Conservation (phyloP, 1,140 invertebrate species). For the Ostrea edulis region DNA sequence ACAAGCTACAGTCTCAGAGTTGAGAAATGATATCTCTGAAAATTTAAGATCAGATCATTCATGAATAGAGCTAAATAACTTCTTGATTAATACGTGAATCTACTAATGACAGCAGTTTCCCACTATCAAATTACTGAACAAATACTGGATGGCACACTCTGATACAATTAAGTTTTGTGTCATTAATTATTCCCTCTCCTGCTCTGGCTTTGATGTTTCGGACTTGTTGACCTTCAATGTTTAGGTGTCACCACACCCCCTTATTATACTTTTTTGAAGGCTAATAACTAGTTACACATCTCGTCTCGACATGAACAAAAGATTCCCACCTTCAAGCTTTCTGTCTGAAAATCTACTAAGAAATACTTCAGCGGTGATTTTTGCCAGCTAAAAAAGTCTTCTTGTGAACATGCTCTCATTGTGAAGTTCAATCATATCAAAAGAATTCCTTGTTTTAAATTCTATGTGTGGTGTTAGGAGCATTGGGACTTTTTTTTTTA, state of each 20-base stretch:
- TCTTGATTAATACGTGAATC: conserved; percentile 29
- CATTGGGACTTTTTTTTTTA: conserved; percentile 9
- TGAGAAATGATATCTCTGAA: conserved; percentile 23
- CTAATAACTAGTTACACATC: conserved; percentile 39
- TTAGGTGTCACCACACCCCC: conserved; percentile 31
- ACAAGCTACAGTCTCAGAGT: neutral
- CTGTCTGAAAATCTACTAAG: conserved; percentile 10
- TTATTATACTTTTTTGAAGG: conserved; percentile 36
- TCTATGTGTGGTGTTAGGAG: neutral
- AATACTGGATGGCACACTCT: conserved; percentile 3
- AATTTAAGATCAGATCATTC: conserved; percentile 8
- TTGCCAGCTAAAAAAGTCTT: neutral
- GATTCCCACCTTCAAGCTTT: conserved; percentile 3
- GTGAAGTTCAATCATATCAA: conserved; percentile 25
- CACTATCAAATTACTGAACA: conserved; percentile 15
- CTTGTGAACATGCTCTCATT: neutral
- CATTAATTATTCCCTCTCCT: conserved; percentile 27
- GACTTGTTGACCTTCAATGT: conserved; percentile 31
- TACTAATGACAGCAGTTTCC: conserved; percentile 30
- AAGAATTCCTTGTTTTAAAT: conserved; percentile 14
- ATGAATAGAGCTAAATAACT: conserved; percentile 16
- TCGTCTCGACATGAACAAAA: conserved; percentile 13
- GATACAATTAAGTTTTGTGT: conserved; percentile 32
- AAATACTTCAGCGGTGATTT: conserved; percentile 21
- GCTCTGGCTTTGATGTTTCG: neutral